A percentile compares a stretch with the other conserved stretches of the same genome.
Evolutionary conservation across 2,113 vertebrate genomes (phyloP).

Genomic region (Spea bombifrons): DNA sequence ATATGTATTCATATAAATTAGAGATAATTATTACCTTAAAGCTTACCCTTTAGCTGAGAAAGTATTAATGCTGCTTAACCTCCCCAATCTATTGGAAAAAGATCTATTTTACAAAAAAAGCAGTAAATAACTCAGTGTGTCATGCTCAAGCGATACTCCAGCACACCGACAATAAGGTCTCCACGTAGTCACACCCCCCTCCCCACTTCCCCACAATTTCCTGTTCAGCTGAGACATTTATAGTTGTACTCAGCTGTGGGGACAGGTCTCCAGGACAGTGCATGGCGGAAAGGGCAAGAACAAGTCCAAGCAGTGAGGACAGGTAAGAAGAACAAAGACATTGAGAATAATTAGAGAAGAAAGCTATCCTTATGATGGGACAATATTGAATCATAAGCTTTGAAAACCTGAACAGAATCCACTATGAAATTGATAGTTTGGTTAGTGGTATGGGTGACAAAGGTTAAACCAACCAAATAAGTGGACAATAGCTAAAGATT

Average conservation of each 20-base stretch:
- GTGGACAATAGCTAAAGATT: too few species aligned
- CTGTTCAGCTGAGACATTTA: conserved; percentile 35
- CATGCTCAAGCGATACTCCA: too few species aligned
- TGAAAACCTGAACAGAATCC: not conserved
- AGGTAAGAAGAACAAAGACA: conserved; percentile 12
- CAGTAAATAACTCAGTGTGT: too few species aligned
- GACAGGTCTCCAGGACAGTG: conserved; percentile 1
- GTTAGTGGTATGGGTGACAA: too few species aligned
- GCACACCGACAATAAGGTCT: not conserved
- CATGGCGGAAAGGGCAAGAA: not conserved
- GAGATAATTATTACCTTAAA: too few species aligned
- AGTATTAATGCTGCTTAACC: too few species aligned
- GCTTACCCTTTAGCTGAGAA: too few species aligned
- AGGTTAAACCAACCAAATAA: too few species aligned
- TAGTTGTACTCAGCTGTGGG: not conserved
- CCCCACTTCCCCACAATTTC: conserved; percentile 27
- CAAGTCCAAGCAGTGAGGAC: not conserved
- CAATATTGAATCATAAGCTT: not conserved
- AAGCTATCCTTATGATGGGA: not conserved
- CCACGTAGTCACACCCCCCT: not conserved
- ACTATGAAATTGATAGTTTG: not conserved
- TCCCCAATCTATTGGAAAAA: too few species aligned
- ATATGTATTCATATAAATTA: too few species aligned
- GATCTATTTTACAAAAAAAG: too few species aligned
- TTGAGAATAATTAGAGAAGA: not conserved